Conservation (phyloP, 2,113 vertebrate genomes). For the Tupaia tana region DNA sequence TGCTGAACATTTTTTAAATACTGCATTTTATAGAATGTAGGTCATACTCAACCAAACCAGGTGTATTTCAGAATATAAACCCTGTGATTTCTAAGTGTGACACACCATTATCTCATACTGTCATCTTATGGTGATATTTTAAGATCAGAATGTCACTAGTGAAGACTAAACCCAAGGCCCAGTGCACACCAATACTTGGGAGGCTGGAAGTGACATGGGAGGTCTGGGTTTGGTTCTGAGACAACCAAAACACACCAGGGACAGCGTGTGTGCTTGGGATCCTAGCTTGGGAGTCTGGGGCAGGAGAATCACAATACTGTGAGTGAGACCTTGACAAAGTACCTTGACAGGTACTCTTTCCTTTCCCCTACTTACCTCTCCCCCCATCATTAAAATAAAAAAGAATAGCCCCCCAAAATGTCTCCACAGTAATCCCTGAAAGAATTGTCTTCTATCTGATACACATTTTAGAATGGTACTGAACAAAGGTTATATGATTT, state of each 20-base stretch:
- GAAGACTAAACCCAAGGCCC: neutral
- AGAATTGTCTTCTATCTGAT: neutral
- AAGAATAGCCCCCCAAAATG: neutral
- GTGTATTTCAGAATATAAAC: neutral
- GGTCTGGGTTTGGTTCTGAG: no score
- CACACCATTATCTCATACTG: neutral
- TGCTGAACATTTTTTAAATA: neutral
- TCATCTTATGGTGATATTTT: neutral
- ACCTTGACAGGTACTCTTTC: no score
- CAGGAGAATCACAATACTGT: no score
- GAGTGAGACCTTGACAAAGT: no score
- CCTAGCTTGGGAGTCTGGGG: no score
- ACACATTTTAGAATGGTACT: neutral
- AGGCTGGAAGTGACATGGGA: no score
- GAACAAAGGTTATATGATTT: neutral
- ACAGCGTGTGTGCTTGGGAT: no score
- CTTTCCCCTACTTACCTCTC: no score
- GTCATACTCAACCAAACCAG: neutral
- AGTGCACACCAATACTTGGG: no score
- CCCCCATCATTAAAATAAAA: no score
- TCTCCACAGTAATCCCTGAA: neutral
- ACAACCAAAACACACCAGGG: no score
- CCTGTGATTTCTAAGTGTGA: neutral
- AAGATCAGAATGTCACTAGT: neutral
- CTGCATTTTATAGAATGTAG: neutral